phyloP scores from a whole-genome alignment of 2,797 vertebrate genomes.

The Anguilla anguilla region DNA sequence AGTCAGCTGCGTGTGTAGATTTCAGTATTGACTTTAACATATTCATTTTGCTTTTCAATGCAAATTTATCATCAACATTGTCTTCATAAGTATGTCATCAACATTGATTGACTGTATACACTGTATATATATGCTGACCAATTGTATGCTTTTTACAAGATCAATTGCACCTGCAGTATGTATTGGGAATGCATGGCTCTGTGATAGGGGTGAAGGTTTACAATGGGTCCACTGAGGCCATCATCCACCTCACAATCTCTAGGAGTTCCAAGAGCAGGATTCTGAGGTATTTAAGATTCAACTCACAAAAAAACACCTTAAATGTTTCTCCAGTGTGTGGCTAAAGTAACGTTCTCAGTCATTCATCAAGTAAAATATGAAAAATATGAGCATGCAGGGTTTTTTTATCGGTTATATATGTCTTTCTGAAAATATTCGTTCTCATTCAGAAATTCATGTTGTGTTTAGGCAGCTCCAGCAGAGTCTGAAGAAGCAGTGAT shows the following conservation, averaged over 20 bases:
- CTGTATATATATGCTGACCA: too few species aligned
- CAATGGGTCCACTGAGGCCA: neutral
- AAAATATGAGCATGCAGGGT: neutral
- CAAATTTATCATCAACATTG: too few species aligned
- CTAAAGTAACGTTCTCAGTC: neutral
- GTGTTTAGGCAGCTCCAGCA: neutral
- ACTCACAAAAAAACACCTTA: neutral
- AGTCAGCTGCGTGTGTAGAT: too few species aligned
- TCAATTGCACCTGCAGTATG: too few species aligned
- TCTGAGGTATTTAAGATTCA: neutral
- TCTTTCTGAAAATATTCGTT: constrained; percentile 25
- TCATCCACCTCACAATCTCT: constrained; percentile 10
- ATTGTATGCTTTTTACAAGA: too few species aligned
- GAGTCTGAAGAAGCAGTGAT: constrained; percentile 20
- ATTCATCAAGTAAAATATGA: constrained; percentile 6
- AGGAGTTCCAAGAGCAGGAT: too few species aligned
- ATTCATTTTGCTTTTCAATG: too few species aligned
- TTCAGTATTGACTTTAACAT: too few species aligned
- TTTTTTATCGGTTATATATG: constrained; percentile 4
- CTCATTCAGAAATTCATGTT: constrained; percentile 11
- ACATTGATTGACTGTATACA: too few species aligned
- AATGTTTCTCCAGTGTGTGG: neutral
- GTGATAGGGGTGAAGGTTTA: neutral
- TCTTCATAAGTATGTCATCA: too few species aligned
- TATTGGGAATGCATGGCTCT: neutral